phyloP scores from a whole-genome alignment of 2,113 vertebrate genomes.

The Limanda limanda region DNA sequence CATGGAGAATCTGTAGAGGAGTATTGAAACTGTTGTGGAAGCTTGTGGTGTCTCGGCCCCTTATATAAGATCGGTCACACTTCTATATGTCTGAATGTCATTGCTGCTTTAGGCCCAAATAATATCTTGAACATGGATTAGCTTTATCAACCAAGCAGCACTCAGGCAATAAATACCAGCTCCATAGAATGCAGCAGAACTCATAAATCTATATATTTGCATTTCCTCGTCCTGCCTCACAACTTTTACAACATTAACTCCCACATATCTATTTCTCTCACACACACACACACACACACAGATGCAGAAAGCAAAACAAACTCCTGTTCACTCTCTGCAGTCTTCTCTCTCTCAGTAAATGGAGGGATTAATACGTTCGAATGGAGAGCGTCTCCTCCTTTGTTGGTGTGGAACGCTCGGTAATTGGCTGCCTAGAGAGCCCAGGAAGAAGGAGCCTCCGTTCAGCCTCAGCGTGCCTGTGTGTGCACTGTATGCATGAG shows the following conservation, averaged over 20 bases:
- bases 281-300: not conserved
- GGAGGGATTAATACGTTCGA: slow-evolving; percentile 61
- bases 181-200: not conserved
- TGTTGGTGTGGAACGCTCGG: slow-evolving; percentile 51
- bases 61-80: too few relatives aligned
- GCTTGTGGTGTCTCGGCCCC: too few relatives aligned
- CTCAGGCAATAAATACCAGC: not conserved
- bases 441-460: slow-evolving; percentile 47
- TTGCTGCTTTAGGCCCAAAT: not conserved
- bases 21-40: too few relatives aligned
- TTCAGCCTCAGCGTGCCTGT: slow-evolving; percentile 30
- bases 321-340: slow-evolving; percentile 25
- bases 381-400: slow-evolving; percentile 55
- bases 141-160: not conserved
- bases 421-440: slow-evolving; percentile 64
- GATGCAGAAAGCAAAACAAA: slow-evolving; percentile 26
- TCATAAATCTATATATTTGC: slow-evolving; percentile 6
- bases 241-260: slow-evolving; percentile 17
- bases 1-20: too few relatives aligned
- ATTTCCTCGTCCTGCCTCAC: slow-evolving; percentile 4
- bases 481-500: slow-evolving; percentile 17
- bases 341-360: slow-evolving; percentile 47
- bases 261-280: not conserved
- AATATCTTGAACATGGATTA: not conserved
- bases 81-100: not conserved